phyloP scores from a whole-genome alignment of 2,797 vertebrate genomes.

The Trichosurus vulpecula region DNA sequence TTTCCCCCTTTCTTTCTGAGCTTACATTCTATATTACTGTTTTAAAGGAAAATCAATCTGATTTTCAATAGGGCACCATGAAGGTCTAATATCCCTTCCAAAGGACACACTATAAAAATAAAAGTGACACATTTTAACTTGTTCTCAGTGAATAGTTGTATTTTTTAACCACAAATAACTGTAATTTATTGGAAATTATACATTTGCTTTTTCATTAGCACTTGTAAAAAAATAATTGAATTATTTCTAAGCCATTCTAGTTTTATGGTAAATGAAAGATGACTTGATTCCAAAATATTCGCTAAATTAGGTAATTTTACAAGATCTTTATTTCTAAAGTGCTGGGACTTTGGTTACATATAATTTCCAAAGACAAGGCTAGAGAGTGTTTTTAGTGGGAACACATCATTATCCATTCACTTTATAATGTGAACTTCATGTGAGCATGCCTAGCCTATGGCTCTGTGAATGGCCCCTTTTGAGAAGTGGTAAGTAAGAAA shows the following conservation, averaged over 20 bases:
- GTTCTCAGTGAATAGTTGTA: conserved; percentile 50
- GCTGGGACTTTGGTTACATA: conserved; percentile 66
- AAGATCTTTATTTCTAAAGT: conserved; percentile 76
- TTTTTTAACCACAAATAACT: conserved; percentile 72
- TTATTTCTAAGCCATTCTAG: conserved; percentile 76
- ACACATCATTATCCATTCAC: conserved; percentile 41
- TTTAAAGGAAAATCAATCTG: conserved; percentile 63
- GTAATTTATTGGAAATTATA: conserved; percentile 78
- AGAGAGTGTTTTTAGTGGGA: conserved; percentile 56
- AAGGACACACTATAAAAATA: conserved; percentile 67
- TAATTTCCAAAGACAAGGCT: conserved; percentile 46
- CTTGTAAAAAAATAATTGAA: conserved; percentile 78
- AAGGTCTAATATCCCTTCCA: conserved; percentile 61
- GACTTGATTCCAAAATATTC: conserved; percentile 78
- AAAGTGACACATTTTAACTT: conserved; percentile 71
- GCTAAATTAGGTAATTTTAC: conserved; percentile 79
- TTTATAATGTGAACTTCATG: conserved; percentile 61
- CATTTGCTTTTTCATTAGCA: conserved; percentile 77
- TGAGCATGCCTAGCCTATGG: conserved; percentile 5
- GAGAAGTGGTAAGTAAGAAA: neutral
- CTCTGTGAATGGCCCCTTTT: conserved; percentile 10
- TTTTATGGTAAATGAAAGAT: conserved; percentile 80
- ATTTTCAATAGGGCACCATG: conserved; percentile 61
- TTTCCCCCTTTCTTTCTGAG: conserved; percentile 42
- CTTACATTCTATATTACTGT: conserved; percentile 60